Conservation (phyloP, 1,140 invertebrate genomes). For the Apocrypta bakeri region DNA sequence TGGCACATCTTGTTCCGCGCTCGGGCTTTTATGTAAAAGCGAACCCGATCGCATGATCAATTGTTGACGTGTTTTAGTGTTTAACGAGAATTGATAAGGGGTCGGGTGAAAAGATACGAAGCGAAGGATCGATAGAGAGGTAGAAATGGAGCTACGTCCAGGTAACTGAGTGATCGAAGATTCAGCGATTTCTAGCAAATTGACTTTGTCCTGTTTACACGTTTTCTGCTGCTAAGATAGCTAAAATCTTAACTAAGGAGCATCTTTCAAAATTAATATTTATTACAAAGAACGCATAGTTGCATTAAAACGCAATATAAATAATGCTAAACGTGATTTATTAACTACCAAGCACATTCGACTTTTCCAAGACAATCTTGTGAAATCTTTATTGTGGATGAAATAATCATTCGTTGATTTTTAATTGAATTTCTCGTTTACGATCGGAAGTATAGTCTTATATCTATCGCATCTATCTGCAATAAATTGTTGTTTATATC, state of each 20-base stretch:
- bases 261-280: neutral
- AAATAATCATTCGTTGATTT: neutral
- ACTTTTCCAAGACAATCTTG: neutral
- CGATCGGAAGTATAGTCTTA: neutral
- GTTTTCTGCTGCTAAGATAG: neutral
- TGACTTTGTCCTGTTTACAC: neutral
- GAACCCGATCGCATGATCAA: constrained; percentile 15
- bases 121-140: neutral
- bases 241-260: neutral
- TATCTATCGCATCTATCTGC: neutral
- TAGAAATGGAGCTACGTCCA: neutral
- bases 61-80: constrained; percentile 17
- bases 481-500: neutral
- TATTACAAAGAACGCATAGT: neutral
- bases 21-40: constrained; percentile 37
- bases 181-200: neutral
- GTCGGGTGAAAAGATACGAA: constrained; percentile 10
- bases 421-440: neutral
- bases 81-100: constrained; percentile 36
- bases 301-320: neutral
- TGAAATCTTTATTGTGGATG: neutral
- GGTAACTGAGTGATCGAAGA: constrained; percentile 12
- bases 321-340: neutral
- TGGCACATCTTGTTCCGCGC: neutral
- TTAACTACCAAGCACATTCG: neutral